Evolutionary conservation across 2,888 invertebrate species (phyloP), one percentile per base, ranked within the genome.

Genomic region (Cerceris rybyensis): DNA sequence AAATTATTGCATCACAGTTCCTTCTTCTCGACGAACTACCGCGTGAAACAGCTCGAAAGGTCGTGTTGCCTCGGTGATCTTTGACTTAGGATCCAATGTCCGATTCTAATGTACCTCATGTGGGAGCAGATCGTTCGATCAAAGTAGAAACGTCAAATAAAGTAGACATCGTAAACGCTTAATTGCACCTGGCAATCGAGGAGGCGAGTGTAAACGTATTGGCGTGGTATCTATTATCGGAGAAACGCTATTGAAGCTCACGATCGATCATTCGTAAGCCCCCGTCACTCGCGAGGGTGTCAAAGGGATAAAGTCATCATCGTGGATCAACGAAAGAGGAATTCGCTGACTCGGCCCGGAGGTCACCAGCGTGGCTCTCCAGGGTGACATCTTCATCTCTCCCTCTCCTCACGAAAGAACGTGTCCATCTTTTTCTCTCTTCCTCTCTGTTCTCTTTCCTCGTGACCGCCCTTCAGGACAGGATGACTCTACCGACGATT

Each of bases 271-370:
- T 72, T 72, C 69, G 66, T 72, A 60, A 77, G 67, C 67, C 65
- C 13, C 67, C 60, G 79, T 72, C 64, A 69, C 61, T 65, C 73
- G 55, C 65, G 54, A 72, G 70, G 70, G 70, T 72, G 76, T 81
- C 72, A 78, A 70, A 70, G 79, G 83, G 78, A 81, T 84, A 73
- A 82, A 82, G 83, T 83, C 78, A 70, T 82, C 78, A 81, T 75
- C 77, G 75, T 77, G 81, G 76, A 72, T 78, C 68, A 79, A 78
- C 58, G 77, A 61, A 7, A 28, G 64, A 85, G 82, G 83, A 85
- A 85, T 85, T 82, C 80, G 85, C 85, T 85, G 85, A 85, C 85
- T 82, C 84, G 73, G 70, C 54, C 55, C 75, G 52, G 64, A 69
- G 78, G 80, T 79, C 77, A 78, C 74, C 71, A 68, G n/a, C 71